Evolutionary conservation across 92 coral and sea anemone species (phyloP), one percentile per base, ranked within the genome.

Genomic region (Actinernus sp.): DNA sequence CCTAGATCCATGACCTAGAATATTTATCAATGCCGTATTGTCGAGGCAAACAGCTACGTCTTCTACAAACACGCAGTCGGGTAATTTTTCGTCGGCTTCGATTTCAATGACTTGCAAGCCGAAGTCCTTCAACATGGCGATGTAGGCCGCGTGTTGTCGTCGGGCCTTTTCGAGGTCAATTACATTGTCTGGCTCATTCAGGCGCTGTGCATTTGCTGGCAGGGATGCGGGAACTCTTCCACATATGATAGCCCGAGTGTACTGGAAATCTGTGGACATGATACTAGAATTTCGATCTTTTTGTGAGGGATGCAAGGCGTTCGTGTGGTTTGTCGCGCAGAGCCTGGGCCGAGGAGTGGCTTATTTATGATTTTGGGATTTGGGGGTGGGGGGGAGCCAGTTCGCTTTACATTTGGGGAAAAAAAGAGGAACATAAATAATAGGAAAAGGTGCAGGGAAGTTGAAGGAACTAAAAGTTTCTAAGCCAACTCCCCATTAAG

Each of bases 51-150:
- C 97, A 12, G 97, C 92, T 10, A 53, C 64, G 51, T 94, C 98
- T 82, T 94, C 98, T 14, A 94, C 97, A 70, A 87, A 94, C 25
- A 91, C 97, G 57, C 97, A 94, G 24, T 94, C 98, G 3, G 98
- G 98, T 25, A 60, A 56, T 8, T 41, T 38, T 32, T 94, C 90
- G 43, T 91, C 95, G 1, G 97, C 81, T 16, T 72, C 76, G 19
- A 94, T 68, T 32, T 79, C 88, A 8, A 50, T 76, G 1, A 94
- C 85, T 49, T 83, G 38, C 24, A 94, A 61, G n/a, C 89, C 94
- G 24, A 94, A 83, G 33, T 79, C 50, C 66, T 84, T 84, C 69
- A 94, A 76, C 8, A 88, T 55, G 14, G 54, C 52, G 10, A 87
- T 85, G 61, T 91, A 94, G 17, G 37, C 50, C 1, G 54, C 27